Percentiles rank a stretch among this genome's conserved stretches.
Evolutionary conservation across 2,888 invertebrate genomes (phyloP).

Genomic region (Drosophila histrio): DNA sequence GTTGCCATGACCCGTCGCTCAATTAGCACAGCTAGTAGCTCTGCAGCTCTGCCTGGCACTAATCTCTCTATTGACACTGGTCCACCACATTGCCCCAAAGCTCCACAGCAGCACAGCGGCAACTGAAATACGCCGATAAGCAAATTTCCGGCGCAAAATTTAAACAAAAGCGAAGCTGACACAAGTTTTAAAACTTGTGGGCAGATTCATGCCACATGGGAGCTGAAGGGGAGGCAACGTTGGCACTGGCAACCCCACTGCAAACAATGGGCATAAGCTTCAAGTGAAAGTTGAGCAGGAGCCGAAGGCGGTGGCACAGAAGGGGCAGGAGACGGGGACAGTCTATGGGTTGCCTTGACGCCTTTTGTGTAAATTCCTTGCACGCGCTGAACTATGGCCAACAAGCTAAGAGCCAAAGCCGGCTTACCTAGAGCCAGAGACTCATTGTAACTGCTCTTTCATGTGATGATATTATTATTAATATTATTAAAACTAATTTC

Average conservation of each 20-base stretch:
- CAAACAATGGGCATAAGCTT: slow-evolving; percentile 74
- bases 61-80: slow-evolving; percentile 76
- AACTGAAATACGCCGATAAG: slow-evolving; percentile 74
- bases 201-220: slow-evolving; percentile 4
- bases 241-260: slow-evolving; percentile 61
- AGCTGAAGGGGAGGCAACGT: slow-evolving; percentile 27
- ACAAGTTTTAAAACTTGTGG: slow-evolving; percentile 67
- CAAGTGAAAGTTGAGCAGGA: slow-evolving; percentile 38
- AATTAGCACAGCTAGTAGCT: slow-evolving; percentile 63
- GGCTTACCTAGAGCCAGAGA: slow-evolving; percentile 55
- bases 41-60: slow-evolving; percentile 56
- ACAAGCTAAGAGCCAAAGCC: slow-evolving; percentile 67
- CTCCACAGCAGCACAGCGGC: slow-evolving; percentile 26
- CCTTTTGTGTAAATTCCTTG: slow-evolving; percentile 68
- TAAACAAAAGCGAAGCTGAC: slow-evolving; percentile 66
- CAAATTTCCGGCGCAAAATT: slow-evolving; percentile 78
- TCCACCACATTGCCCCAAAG: slow-evolving; percentile 20
- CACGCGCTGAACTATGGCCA: slow-evolving; percentile 64
- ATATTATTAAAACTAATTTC: slow-evolving; percentile 78
- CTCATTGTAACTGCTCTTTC: slow-evolving; percentile 44
- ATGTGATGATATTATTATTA: slow-evolving; percentile 67
- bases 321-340: neutral
- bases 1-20: slow-evolving; percentile 72
- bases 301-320: neutral
- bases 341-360: slow-evolving; percentile 60